Conservation (phyloP, 2,113 vertebrate species). For the Phodopus roborovskii region DNA sequence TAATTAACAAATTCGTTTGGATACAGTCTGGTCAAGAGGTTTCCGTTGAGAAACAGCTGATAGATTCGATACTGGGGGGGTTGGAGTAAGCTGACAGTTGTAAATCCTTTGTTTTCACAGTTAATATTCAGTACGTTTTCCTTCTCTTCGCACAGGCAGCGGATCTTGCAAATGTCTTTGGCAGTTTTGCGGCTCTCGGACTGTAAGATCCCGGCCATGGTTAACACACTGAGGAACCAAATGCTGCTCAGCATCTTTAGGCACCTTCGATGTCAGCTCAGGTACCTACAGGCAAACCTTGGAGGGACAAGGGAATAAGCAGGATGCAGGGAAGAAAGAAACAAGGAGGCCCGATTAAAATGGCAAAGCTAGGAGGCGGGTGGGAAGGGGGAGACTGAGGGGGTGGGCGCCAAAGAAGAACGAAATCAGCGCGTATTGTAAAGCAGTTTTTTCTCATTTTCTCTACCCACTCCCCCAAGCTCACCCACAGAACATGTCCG, state of each 20-base stretch:
- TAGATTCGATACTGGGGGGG: conserved; percentile 96
- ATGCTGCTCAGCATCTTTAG: conserved; percentile 98
- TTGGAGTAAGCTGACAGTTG: conserved; percentile 92
- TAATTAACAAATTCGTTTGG: conserved; percentile 97
- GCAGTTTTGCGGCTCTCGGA: conserved; percentile 97
- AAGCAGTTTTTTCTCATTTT: conserved; percentile 28
- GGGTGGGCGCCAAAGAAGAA: conserved; percentile 31
- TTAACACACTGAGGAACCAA: conserved; percentile 95
- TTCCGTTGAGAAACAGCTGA: conserved; percentile 97
- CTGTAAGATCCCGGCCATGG: conserved; percentile 93
- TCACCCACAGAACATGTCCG: conserved; percentile 61
- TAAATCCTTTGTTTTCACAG: conserved; percentile 99
- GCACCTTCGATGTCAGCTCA: conserved; percentile 84
- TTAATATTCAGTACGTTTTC: conserved; percentile 97
- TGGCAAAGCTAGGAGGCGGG: conserved; percentile 56
- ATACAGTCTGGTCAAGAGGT: conserved; percentile 93
- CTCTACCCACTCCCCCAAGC: background rate
- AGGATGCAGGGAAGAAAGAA: conserved; percentile 77
- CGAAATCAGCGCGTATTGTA: conserved; percentile 57
- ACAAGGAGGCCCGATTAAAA: conserved; percentile 84
- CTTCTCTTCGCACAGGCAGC: conserved; percentile 96
- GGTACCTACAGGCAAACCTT: conserved; percentile 86
- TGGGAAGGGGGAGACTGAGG: conserved; percentile 12
- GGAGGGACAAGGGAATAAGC: conserved; percentile 22
- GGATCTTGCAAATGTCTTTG: conserved; percentile 98